These are phyloP conservation scores for Dichetophora obliterata DNA, from an alignment of 2,888 invertebrate species.

Conservation along the genomic window DNA sequence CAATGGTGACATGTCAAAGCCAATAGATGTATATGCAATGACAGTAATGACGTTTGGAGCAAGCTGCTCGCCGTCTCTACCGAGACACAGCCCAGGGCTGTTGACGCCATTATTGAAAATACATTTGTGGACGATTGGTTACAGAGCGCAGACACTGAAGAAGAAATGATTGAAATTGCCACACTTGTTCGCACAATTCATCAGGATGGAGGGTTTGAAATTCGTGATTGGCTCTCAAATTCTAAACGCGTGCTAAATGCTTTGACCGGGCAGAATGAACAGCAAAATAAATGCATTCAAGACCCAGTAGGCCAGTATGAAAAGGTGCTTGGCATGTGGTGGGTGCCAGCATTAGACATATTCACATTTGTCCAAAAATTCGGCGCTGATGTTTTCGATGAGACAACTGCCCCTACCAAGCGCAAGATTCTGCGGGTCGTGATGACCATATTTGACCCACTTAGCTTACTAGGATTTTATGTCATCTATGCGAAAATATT, in stretches of 20 bases:
- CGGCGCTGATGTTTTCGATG: slow-evolving; percentile 26
- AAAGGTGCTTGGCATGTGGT: slow-evolving; percentile 50
- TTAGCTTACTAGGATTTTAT: slow-evolving; percentile 21
- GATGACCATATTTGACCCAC: background rate
- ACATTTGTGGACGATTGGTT: slow-evolving; percentile 46
- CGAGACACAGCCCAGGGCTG: slow-evolving; percentile 23
- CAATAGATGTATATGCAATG: slow-evolving; percentile 44
- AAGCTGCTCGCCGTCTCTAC: slow-evolving; percentile 40
- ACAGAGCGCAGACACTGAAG: slow-evolving; percentile 37
- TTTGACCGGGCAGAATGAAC: background rate
- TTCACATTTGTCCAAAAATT: slow-evolving; percentile 43
- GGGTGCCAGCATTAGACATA: slow-evolving; percentile 46
- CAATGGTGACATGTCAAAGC: slow-evolving; percentile 33
- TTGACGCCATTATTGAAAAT: slow-evolving; percentile 33
- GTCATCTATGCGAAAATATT: slow-evolving; percentile 38
- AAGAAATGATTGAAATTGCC: slow-evolving; percentile 36
- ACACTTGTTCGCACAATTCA: slow-evolving; percentile 37
- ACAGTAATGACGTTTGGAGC: slow-evolving; percentile 42
- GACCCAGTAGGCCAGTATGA: slow-evolving; percentile 33
- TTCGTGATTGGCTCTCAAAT: slow-evolving; percentile 43
- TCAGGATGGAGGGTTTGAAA: slow-evolving; percentile 40
- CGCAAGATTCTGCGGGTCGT: slow-evolving; percentile 35
- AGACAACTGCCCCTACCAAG: slow-evolving; percentile 38
- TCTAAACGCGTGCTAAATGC: slow-evolving; percentile 18
- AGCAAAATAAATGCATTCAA: background rate